phyloP scores from a whole-genome alignment of 2,888 invertebrate genomes.

The Tinea pellionella region DNA sequence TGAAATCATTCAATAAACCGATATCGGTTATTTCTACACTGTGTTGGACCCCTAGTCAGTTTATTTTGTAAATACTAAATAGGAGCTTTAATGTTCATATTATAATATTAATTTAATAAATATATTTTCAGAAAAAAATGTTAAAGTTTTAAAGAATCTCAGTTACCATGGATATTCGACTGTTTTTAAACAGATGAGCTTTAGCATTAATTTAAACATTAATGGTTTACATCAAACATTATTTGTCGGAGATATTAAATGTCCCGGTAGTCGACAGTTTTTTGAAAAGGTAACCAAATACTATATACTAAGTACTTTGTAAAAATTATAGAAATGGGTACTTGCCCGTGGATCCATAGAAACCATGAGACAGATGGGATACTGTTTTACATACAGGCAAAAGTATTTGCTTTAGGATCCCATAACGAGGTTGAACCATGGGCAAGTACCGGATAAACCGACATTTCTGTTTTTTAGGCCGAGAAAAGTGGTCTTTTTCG shows the following conservation, averaged over 20 bases:
- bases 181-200: not conserved
- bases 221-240: not conserved
- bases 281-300: not conserved
- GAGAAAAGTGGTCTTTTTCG: not conserved
- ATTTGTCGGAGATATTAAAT: not conserved
- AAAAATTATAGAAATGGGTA: no score
- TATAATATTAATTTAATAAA: not conserved
- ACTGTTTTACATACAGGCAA: no score
- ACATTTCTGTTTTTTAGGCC: no score
- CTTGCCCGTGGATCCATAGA: no score
- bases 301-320: not conserved
- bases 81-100: not conserved
- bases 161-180: not conserved
- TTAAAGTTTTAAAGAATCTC: not conserved
- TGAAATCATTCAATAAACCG: constrained; percentile 26
- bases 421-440: no score
- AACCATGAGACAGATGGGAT: no score
- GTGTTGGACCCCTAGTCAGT: constrained; percentile 36
- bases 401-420: no score
- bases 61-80: not conserved
- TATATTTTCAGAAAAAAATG: not conserved
- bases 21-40: constrained; percentile 31
- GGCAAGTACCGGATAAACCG: no score
- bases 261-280: not conserved
- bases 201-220: not conserved